Evolutionary conservation across 1,140 invertebrate genomes (phyloP).

Genomic region (Paralvinella palmiformis): DNA sequence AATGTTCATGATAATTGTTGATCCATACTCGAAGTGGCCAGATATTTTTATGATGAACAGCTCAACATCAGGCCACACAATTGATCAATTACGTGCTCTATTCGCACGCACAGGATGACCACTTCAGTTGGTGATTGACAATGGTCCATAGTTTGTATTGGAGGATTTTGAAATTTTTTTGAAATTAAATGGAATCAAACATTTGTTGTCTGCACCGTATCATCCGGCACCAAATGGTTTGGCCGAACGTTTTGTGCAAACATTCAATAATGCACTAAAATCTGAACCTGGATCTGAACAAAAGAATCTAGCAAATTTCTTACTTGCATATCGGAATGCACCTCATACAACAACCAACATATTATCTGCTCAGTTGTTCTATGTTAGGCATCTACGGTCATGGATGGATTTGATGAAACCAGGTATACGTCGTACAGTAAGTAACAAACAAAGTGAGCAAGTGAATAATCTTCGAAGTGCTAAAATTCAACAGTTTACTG

Average conservation of each 20-base stretch:
- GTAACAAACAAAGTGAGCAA: too few relatives aligned
- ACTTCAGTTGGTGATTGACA: slow-evolving; percentile 44
- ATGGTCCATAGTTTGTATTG: slow-evolving; percentile 46
- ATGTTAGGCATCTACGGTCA: too few relatives aligned
- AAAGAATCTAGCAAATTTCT: too few relatives aligned
- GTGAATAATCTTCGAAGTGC: too few relatives aligned
- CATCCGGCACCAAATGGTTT: slow-evolving; percentile 50
- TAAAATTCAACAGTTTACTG: too few relatives aligned
- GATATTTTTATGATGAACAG: background rate
- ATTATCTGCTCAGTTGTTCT: too few relatives aligned
- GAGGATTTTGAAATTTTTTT: slow-evolving; percentile 44
- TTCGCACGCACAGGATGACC: slow-evolving; percentile 45
- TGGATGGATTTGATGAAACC: too few relatives aligned
- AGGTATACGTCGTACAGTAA: too few relatives aligned
- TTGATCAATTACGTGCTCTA: slow-evolving; percentile 27
- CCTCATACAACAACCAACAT: too few relatives aligned
- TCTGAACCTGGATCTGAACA: too few relatives aligned
- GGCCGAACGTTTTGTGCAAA: slow-evolving; percentile 35
- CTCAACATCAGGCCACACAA: slow-evolving; percentile 22
- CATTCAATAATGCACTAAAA: too few relatives aligned
- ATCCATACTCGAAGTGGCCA: slow-evolving; percentile 12
- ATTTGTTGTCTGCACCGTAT: slow-evolving; percentile 40
- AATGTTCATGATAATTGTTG: slow-evolving; percentile 10
- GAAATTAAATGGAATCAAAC: slow-evolving; percentile 39
- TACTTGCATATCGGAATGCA: too few relatives aligned